Percentiles rank a stretch among this genome's conserved stretches.
Conservation (phyloP, 2,797 vertebrate genomes). For the Pangasius djambal region DNA sequence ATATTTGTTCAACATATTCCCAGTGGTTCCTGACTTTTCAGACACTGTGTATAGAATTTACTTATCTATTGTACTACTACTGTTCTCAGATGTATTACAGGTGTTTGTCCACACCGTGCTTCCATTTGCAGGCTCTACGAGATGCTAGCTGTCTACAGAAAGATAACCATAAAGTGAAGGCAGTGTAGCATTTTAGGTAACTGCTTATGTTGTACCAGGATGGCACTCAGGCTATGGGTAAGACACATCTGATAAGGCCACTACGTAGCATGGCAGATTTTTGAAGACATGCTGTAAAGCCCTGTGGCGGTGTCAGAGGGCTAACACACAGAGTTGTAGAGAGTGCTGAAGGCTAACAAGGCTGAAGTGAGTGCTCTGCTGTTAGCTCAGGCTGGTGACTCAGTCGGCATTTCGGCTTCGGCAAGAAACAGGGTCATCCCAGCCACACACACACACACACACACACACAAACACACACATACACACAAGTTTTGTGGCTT, state of each 20-base stretch:
- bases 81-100: not conserved
- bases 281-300: slow-evolving; percentile 38
- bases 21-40: not conserved
- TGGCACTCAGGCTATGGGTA: slow-evolving; percentile 16
- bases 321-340: slow-evolving; percentile 38
- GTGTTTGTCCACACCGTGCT: not conserved
- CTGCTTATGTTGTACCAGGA: slow-evolving; percentile 6
- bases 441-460: slow-evolving; percentile 5
- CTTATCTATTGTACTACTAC: not conserved
- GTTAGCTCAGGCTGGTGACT: slow-evolving; percentile 43
- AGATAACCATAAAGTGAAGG: not conserved
- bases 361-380: slow-evolving; percentile 43
- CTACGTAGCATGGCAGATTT: slow-evolving; percentile 29
- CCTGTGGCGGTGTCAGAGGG: slow-evolving; percentile 43
- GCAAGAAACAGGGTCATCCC: slow-evolving; percentile 19
- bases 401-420: slow-evolving; percentile 40
- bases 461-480: slow-evolving; percentile 30
- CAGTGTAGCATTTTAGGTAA: not conserved
- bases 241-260: slow-evolving; percentile 35
- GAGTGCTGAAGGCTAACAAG: slow-evolving; percentile 48
- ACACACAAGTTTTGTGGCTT: slow-evolving; percentile 32
- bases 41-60: not conserved
- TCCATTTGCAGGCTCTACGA: not conserved
- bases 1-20: not conserved
- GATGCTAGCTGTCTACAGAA: not conserved